These are phyloP conservation scores for Cataglyphis hispanica DNA, from an alignment of 1,140 invertebrate genomes.

Conservation along the genomic window DNA sequence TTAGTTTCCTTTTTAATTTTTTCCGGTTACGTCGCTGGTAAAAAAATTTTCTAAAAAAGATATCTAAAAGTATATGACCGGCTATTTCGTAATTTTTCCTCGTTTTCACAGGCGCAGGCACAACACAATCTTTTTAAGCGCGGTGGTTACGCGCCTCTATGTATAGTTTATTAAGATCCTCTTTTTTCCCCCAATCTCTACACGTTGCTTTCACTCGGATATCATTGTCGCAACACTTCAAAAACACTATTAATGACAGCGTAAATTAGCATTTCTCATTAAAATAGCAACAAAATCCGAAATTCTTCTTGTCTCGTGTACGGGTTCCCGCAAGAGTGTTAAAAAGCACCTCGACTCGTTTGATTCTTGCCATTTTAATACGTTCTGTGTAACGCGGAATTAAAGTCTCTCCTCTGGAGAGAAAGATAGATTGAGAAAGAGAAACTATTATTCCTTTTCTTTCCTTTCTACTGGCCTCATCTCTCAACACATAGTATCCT, in stretches of 20 bases:
- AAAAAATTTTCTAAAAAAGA: constrained; percentile 7
- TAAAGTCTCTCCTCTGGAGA: not conserved
- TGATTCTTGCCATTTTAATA: constrained; percentile 30
- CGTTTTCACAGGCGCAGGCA: not conserved
- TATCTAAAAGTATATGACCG: no score
- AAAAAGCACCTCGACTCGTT: not conserved
- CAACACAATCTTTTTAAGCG: not conserved
- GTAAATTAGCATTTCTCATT: constrained; percentile 1
- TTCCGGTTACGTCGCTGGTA: constrained; percentile 6
- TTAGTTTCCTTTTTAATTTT: not conserved
- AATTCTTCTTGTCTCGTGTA: not conserved
- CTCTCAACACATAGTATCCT: no score
- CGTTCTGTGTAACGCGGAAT: not conserved
- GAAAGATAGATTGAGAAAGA: no score
- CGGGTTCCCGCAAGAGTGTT: not conserved
- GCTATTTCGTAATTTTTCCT: not conserved
- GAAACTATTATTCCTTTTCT: not conserved
- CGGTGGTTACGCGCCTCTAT: not conserved
- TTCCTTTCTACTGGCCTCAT: not conserved
- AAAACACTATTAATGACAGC: not conserved
- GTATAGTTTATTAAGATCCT: not conserved
- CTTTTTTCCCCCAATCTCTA: not conserved
- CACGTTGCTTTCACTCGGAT: constrained; percentile 32
- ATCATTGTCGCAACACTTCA: constrained; percentile 20
- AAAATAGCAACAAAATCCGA: not conserved